Percentiles rank a stretch among this genome's conserved stretches.
Evolutionary conservation across 2,888 invertebrate genomes (phyloP).

Genomic region (Matsumyia berberina): DNA sequence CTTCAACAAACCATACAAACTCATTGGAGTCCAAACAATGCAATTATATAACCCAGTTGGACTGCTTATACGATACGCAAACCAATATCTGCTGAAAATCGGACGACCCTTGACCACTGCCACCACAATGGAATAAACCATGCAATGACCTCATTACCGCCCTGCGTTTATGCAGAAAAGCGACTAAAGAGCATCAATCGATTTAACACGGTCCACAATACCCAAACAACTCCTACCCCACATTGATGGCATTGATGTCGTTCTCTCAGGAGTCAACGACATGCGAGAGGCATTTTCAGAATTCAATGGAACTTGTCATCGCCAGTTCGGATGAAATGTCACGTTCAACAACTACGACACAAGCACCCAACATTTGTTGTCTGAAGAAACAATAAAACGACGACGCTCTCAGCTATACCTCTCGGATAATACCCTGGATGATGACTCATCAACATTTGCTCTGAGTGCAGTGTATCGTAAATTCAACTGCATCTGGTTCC

Average conservation of each 20-base stretch:
- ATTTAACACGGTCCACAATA: not conserved
- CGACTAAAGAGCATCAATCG: not conserved
- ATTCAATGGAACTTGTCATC: not conserved
- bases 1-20: no score
- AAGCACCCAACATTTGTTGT: not conserved
- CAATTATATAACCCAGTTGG: no score
- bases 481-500: not conserved
- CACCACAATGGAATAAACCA: no score
- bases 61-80: no score
- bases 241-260: not conserved
- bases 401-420: not conserved
- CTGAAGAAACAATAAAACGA: not conserved
- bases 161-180: not conserved
- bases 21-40: no score
- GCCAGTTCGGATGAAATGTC: not conserved
- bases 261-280: not conserved
- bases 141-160: not conserved
- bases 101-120: no score
- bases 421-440: not conserved
- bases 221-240: not conserved
- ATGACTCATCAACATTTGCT: not conserved
- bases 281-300: not conserved
- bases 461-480: slow-evolving; percentile 1
- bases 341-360: not conserved
- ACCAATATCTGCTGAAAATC: no score